phyloP scores from a whole-genome alignment of 1,140 invertebrate species.

The Cyclina sinensis region DNA sequence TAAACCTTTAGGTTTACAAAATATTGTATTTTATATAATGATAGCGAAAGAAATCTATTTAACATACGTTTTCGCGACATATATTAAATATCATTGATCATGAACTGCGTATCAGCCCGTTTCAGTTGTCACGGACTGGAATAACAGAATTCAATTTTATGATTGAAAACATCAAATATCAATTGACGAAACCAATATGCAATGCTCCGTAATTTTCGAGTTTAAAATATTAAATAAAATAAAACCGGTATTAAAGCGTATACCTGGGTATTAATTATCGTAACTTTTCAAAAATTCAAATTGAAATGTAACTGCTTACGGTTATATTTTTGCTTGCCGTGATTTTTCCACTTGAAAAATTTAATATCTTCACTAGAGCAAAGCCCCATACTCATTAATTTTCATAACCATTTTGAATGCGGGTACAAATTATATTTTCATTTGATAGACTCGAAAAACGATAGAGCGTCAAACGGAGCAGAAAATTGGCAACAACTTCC shows the following conservation, averaged over 20 bases:
- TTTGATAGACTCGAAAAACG: slow-evolving; percentile 9
- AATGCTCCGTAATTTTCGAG: slow-evolving; percentile 8
- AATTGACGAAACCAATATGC: neutral
- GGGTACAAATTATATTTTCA: slow-evolving; percentile 35
- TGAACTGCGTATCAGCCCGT: too few relatives aligned
- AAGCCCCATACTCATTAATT: slow-evolving; percentile 19
- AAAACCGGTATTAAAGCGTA: neutral
- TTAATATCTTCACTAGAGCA: slow-evolving; percentile 17
- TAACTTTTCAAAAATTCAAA: neutral
- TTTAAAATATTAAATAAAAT: slow-evolving; percentile 22
- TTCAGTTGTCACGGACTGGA: too few relatives aligned
- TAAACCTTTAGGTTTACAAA: neutral
- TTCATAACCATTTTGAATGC: slow-evolving; percentile 34
- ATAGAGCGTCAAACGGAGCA: neutral
- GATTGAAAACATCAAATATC: neutral
- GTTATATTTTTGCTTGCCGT: slow-evolving; percentile 8
- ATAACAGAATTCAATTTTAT: too few relatives aligned
- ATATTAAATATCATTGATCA: too few relatives aligned
- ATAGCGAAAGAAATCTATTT: too few relatives aligned
- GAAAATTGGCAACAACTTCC: slow-evolving; percentile 21
- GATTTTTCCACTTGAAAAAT: slow-evolving; percentile 29
- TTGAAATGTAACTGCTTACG: slow-evolving; percentile 23
- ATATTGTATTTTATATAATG: too few relatives aligned
- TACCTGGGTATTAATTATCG: neutral
- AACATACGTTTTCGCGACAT: too few relatives aligned